Base-by-base conservation (phyloP, 2,113 vertebrate genomes). In the Callaeas wilsoni region DNA sequence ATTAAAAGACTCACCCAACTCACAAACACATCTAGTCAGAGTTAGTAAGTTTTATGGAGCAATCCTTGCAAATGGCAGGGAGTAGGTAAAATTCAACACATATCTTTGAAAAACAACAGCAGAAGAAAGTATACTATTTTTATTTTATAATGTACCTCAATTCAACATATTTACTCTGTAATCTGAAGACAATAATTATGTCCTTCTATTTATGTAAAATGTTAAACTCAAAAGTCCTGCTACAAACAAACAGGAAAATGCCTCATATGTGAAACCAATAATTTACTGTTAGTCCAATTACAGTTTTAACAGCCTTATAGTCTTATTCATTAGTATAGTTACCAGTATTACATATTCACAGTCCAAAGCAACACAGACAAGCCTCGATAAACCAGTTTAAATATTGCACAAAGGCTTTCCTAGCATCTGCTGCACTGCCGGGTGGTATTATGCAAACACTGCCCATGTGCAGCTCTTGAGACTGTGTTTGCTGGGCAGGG, bases 371-470 rank as follows among this genome's bases (percentile, higher is more conserved):
- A 76, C 8, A 39, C 3, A 73, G 33, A 37, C 0, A 6, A 68
- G 3, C 4, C 39, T 63, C 0, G 0, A 55, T 19, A 68, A 50
- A 59, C 10, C 13, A 16, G 30, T 55, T 59, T 4, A 55, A 83
- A 49, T 16, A 56, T 16, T 18, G 9, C 13, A 59, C 3, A 2
- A 59, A 84, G 47, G 4, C 15, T 88, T 65, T 64, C 26, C 33
- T 5, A 21, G 9, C 46, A 14, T 68, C 32, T 80, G 19, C 23
- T 81, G 6, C 14, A 13, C 37, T 84, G 4, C 29, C 17, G 41
- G 26, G 14, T 52, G 19, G 5, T 50, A 22, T 33, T 23, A 21
- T 7, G 9, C 29, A 68, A 68, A 46, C 1, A 0, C 8, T 73
- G 11, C 10, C 7, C 14, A 4, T 35, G 7, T 16, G 30, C 1